Conservation (phyloP, 1,140 invertebrate genomes). For the Rhizoglyphus robini region DNA sequence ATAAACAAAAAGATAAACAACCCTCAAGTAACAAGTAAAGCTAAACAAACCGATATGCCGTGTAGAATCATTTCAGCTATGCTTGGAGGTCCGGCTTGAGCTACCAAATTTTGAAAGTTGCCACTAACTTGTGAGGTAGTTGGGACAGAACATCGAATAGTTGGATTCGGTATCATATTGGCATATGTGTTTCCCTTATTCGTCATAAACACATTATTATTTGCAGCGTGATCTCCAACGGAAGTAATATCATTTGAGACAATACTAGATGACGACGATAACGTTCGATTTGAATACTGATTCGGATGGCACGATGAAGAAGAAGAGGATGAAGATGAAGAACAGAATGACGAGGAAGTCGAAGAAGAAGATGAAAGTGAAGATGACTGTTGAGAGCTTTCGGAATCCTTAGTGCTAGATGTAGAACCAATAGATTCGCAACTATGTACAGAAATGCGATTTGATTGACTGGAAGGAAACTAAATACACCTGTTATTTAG, state of each 20-base stretch:
- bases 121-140: constrained; percentile 17
- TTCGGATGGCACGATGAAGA: neutral
- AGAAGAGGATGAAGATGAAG: constrained; percentile 4
- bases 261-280: constrained; percentile 8
- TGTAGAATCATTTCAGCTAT: constrained; percentile 44
- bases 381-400: neutral
- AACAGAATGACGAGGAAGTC: neutral
- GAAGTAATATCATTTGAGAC: constrained; percentile 32
- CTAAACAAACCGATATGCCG: constrained; percentile 40
- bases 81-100: constrained; percentile 35
- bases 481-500: no score
- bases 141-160: neutral
- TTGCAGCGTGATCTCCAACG: no score
- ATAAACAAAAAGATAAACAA: constrained; percentile 21
- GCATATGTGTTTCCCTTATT: neutral
- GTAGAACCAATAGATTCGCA: constrained; percentile 18
- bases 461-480: neutral
- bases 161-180: neutral
- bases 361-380: constrained; percentile 9
- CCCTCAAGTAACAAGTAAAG: constrained; percentile 12
- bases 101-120: constrained; percentile 25
- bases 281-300: constrained; percentile 2
- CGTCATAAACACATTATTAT: no score
- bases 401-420: neutral
- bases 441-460: constrained; percentile 26